phyloP scores from a whole-genome alignment of 2,888 invertebrate genomes.

The Mycalesis mineus region DNA sequence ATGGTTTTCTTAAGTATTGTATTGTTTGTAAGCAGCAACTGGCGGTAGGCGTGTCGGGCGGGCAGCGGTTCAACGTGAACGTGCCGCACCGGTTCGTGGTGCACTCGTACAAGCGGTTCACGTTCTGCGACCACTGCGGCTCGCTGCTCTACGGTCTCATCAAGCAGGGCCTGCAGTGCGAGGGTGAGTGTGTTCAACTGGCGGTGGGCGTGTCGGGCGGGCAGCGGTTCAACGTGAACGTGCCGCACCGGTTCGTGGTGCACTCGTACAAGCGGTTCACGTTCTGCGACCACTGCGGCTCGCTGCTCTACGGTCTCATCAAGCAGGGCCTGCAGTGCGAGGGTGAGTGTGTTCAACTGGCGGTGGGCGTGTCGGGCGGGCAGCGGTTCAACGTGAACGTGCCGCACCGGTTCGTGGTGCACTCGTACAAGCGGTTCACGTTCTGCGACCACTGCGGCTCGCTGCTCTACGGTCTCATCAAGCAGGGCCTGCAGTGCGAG shows the following conservation, averaged over 20 bases:
- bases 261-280: constrained; percentile 99
- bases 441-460: constrained; percentile 99
- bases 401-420: constrained; percentile 97
- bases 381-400: constrained; percentile 98
- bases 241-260: constrained; percentile 97
- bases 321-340: constrained; percentile 86
- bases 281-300: constrained; percentile 99
- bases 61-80: constrained; percentile 97
- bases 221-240: constrained; percentile 97
- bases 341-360: constrained; percentile 37
- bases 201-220: constrained; percentile 79
- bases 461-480: constrained; percentile 95
- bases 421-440: constrained; percentile 98
- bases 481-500: constrained; percentile 97
- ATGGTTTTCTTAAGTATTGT: no score
- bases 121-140: constrained; percentile 99
- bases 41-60: constrained; percentile 77
- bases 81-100: constrained; percentile 97
- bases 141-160: constrained; percentile 97
- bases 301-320: constrained; percentile 96
- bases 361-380: constrained; percentile 79
- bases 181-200: constrained; percentile 78
- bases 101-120: constrained; percentile 98
- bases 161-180: constrained; percentile 97
- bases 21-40: constrained; percentile 40